phyloP scores from a whole-genome alignment of 1,140 invertebrate genomes.

The Scaptomyza hsui region DNA sequence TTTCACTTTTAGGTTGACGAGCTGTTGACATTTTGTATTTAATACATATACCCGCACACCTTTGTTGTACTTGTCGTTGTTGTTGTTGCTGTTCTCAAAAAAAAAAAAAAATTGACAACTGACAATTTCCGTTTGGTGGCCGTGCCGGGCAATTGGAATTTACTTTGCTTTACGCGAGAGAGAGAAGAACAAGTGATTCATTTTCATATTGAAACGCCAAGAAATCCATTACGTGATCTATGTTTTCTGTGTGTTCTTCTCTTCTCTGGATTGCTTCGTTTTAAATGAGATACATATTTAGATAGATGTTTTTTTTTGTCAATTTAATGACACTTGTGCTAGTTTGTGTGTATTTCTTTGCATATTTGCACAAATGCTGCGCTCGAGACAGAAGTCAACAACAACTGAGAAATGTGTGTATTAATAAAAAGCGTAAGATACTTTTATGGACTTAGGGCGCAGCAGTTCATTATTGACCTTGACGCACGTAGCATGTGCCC shows the following conservation, averaged over 20 bases:
- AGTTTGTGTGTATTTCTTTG: slow-evolving; percentile 38
- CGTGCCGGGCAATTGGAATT: slow-evolving; percentile 33
- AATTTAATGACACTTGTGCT: slow-evolving; percentile 58
- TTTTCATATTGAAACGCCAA: slow-evolving; percentile 48
- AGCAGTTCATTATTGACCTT: slow-evolving; percentile 35
- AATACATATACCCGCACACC: slow-evolving; percentile 59
- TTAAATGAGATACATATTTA: slow-evolving; percentile 4
- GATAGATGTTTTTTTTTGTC: slow-evolving; percentile 19
- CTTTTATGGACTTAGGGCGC: slow-evolving; percentile 23
- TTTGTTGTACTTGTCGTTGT: slow-evolving; percentile 20
- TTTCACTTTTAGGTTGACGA: slow-evolving; percentile 54
- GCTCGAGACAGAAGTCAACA: background rate
- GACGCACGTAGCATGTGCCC: slow-evolving; percentile 14
- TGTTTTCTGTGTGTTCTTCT: background rate
- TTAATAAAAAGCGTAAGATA: too few relatives aligned
- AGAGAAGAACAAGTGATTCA: slow-evolving; percentile 50
- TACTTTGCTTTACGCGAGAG: slow-evolving; percentile 34
- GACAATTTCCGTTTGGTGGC: slow-evolving; percentile 74
- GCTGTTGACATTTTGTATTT: slow-evolving; percentile 76
- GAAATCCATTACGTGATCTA: slow-evolving; percentile 61
- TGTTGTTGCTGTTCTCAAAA: slow-evolving; percentile 16
- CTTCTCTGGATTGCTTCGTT: background rate
- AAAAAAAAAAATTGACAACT: slow-evolving; percentile 78
- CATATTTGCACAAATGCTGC: slow-evolving; percentile 61
- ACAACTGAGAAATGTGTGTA: background rate